phyloP scores from a whole-genome alignment of 2,113 vertebrate species.

The Eonycteris spelaea region DNA sequence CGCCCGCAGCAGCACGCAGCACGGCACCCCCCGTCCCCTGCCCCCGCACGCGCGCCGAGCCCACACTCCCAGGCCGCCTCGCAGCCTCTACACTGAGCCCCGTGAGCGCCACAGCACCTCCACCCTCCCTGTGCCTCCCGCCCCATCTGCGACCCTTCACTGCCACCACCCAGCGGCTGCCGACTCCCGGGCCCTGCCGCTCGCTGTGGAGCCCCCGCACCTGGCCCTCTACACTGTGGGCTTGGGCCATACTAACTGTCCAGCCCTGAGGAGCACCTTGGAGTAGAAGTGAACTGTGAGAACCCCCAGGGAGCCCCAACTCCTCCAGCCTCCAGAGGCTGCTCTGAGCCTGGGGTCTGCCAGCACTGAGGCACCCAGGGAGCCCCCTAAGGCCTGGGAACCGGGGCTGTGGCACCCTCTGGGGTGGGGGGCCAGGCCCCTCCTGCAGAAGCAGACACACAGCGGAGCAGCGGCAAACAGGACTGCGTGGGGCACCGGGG shows the following conservation, averaged over 20 bases:
- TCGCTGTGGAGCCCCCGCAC: rapidly evolving
- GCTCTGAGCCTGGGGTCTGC: background rate
- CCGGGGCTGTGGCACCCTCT: background rate
- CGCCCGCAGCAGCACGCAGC: background rate
- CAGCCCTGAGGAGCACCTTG: background rate
- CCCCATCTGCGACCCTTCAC: background rate
- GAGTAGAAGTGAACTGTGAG: background rate
- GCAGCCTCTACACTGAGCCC: background rate
- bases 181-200: background rate
- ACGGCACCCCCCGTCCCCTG: rapidly evolving
- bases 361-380: background rate
- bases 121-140: background rate
- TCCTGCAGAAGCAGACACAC: constrained; percentile 55
- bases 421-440: background rate
- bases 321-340: background rate
- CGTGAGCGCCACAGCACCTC: background rate
- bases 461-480: constrained; percentile 44
- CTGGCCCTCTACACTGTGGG: background rate
- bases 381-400: background rate
- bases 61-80: background rate
- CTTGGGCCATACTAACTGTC: rapidly evolving
- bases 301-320: background rate
- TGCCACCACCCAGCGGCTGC: rapidly evolving
- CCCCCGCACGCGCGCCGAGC: no score
- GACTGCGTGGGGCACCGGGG: constrained; percentile 41